A percentile compares a stretch with the other conserved stretches of the same genome.
These are phyloP conservation scores for Gallinago stenura DNA, from an alignment of 2,797 vertebrate genomes.

Conservation along the genomic window DNA sequence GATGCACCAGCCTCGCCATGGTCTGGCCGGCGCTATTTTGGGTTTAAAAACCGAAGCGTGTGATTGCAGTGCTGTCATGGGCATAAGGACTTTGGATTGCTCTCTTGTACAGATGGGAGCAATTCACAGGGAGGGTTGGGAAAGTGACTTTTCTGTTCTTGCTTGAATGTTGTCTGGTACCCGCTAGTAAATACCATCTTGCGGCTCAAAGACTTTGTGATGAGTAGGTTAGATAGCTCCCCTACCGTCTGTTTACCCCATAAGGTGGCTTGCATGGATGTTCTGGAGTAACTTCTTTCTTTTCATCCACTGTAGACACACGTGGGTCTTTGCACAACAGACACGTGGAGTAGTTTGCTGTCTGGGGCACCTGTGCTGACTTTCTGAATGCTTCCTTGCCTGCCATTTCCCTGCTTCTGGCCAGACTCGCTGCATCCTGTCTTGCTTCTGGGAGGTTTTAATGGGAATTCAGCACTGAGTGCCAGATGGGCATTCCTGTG, in stretches of 20 bases:
- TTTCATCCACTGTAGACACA: neutral
- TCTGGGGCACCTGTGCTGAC: neutral
- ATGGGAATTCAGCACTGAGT: neutral
- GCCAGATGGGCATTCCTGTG: neutral
- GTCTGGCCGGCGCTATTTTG: constrained; percentile 52
- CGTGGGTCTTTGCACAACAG: neutral
- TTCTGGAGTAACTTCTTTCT: constrained; percentile 3
- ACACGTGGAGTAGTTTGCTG: neutral
- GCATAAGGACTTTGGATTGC: constrained; percentile 67
- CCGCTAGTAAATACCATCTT: constrained; percentile 56
- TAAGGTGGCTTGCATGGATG: neutral
- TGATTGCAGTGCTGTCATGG: constrained; percentile 58
- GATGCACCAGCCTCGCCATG: neutral
- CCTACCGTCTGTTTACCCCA: neutral
- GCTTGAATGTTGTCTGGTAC: constrained; percentile 64
- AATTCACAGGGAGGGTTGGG: constrained; percentile 37
- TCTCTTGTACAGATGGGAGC: constrained; percentile 69
- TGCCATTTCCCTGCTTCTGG: neutral
- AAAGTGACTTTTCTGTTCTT: constrained; percentile 70
- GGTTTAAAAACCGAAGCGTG: constrained; percentile 38
- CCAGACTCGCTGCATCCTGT: neutral
- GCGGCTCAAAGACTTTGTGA: neutral
- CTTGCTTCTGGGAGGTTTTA: neutral
- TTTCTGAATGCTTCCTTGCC: neutral
- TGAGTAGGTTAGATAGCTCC: constrained; percentile 13